Evolutionary conservation across 2,888 invertebrate genomes (phyloP), one percentile per base, ranked within the genome.

Genomic region (Nyleta sp.): DNA sequence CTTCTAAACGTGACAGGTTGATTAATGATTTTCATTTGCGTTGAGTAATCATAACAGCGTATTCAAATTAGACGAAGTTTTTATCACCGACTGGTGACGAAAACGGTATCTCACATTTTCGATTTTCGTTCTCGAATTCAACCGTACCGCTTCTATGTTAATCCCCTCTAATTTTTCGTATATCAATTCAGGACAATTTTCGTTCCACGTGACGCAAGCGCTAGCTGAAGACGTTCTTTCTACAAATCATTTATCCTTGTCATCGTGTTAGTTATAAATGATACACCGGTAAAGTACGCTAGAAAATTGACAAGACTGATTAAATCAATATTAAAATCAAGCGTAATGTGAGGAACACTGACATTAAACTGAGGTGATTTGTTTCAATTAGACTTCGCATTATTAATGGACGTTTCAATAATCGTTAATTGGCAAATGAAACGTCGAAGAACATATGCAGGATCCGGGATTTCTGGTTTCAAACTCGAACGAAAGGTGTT

Each of bases 221-320:
- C 40, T 17, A 33, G 33, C 50, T 18, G 48, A 53, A 67, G 52
- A 60, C 35, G 44, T 53, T 60, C 59, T 44, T 40, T 53, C 57
- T 17, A 52, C 53, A 48, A 57, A 46, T 70, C 76, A 77, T 70
- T 70, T 70, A 50, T 76, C 64, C 57, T 55, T 70, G 76, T 76
- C 76, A 62, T 76, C 75, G 62, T 50, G 18, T 68, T 62, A 55
- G 55, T 70, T 68, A 70, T 64, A 68, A 75, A 64, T 60, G 62
- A 64, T 70, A 55, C 35, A 33, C 6, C 40, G 35, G 48, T 24
- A 53, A 42, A 35, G 60, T 28, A 31, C 20, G 38, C 15, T 48
- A 18, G 42, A 75, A 57, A 48, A 68, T 70, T 42, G 53, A 75
- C 74, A 40, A 48, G 35, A 33, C 4, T 31, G 55, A 70, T 67